A percentile compares a stretch with the other conserved stretches of the same genome.
Conservation (phyloP, 2,888 invertebrate genomes). For the Scaptomyza parva region DNA sequence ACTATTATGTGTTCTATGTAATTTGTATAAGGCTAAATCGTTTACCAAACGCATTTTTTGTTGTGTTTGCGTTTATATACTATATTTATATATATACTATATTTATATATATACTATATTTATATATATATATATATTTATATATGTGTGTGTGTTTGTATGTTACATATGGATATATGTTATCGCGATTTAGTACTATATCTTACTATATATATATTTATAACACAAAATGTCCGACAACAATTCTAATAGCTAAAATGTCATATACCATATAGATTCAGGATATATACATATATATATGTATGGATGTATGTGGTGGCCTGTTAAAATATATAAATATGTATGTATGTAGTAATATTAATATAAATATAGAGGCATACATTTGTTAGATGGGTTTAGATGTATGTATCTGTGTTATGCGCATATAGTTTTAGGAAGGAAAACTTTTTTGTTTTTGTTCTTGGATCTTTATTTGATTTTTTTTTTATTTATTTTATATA, state of each 20-base stretch:
- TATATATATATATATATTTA: no score
- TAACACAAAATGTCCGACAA: constrained; percentile 45
- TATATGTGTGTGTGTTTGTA: constrained; percentile 22
- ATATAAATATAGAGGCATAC: constrained; percentile 11
- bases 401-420: constrained; percentile 5
- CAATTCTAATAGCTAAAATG: constrained; percentile 53
- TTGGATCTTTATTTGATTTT: constrained; percentile 45
- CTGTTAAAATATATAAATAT: constrained; percentile 30
- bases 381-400: constrained; percentile 2
- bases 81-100: constrained; percentile 4
- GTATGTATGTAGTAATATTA: constrained; percentile 2
- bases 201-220: constrained; percentile 15
- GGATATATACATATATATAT: constrained; percentile 7
- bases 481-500: constrained; percentile 18
- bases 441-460: constrained; percentile 52
- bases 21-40: constrained; percentile 54
- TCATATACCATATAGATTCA: constrained; percentile 14
- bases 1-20: constrained; percentile 17
- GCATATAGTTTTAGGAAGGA: constrained; percentile 36
- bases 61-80: not conserved
- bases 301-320: no score
- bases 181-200: constrained; percentile 4
- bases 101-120: constrained; percentile 7
- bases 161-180: constrained; percentile 40
- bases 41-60: constrained; percentile 32